Base-by-base conservation (phyloP, 2,888 invertebrate species). In the Itoplectis maculator region DNA sequence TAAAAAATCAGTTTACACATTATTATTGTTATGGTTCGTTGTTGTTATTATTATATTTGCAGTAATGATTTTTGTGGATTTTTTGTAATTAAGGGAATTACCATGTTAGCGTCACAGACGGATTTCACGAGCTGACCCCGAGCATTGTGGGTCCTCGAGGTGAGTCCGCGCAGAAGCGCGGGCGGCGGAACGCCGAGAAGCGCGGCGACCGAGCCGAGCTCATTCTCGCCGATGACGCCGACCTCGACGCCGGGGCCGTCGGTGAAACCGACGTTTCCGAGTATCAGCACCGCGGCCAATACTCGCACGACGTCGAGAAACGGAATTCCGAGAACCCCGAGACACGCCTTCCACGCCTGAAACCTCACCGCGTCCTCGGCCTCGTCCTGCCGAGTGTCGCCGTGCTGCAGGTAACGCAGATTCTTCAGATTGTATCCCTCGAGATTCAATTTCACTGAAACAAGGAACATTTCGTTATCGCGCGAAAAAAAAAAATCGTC, bases 301-400 rank as follows among this genome's bases (percentile, higher is more conserved):
- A 99, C 98, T 87, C 98, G 95, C 75, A 98, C 97, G 63, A 99
- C 98, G 93, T 99, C 98, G 92, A 98, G 93, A 93, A 98, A 98
- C 0, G 98, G 98, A 88, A 99, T 98, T 47, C 98, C 98, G 73
- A 99, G 94, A 69, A 97, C 96, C 75, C 97, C 97, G 80, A 98
- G 94, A 90, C 97, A 97, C 35, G 97, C 96, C 94, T 98, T 98
- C 98, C 98, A 98, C 0, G 97, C 96, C 93, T 96, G 97, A 93
- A 98, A 98, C 82, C 97, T 95, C 66, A 87, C 92, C 59, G 96
- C 94, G 93, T 97, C 96, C 93, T 97, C 95, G 84, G 95, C 94
- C 87, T 96, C 95, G 89, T 96, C 95, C 93, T 97, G 96, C 80
- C 94, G 93, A 45, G 95, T 95, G 89, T 97, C 96, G 0, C 96